Conservation (phyloP, 2,113 vertebrate species). For the Pteropus alecto region DNA sequence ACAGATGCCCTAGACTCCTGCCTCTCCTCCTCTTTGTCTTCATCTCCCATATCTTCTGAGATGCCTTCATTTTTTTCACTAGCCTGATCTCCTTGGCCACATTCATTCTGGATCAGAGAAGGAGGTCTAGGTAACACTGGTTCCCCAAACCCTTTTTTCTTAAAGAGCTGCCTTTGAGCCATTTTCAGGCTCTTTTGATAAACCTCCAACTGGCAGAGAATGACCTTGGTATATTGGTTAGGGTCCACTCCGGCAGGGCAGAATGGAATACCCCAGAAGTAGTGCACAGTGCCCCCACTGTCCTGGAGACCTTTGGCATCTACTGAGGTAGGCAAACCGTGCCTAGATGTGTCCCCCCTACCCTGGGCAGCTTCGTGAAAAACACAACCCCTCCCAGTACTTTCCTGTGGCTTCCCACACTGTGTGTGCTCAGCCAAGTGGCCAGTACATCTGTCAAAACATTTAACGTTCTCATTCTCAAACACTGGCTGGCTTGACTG, state of each 20-base stretch:
- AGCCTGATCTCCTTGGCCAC: slow-evolving; percentile 73
- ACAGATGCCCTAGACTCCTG: slow-evolving; percentile 75
- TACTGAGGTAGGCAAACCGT: background rate
- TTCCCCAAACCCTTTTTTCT: slow-evolving; percentile 91
- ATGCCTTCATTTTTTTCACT: slow-evolving; percentile 76
- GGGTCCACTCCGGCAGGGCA: slow-evolving; percentile 93
- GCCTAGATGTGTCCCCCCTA: slow-evolving; percentile 28
- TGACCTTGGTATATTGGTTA: slow-evolving; percentile 93
- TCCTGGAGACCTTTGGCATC: slow-evolving; percentile 71
- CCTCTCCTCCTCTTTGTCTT: slow-evolving; percentile 78
- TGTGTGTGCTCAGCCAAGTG: slow-evolving; percentile 68
- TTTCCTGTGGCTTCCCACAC: slow-evolving; percentile 63
- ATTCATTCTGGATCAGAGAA: slow-evolving; percentile 76
- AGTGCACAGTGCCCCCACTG: slow-evolving; percentile 83
- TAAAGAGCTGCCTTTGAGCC: slow-evolving; percentile 90
- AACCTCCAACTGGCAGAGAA: slow-evolving; percentile 95
- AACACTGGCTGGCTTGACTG: slow-evolving; percentile 69
- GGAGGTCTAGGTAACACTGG: slow-evolving; percentile 85
- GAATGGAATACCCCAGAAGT: slow-evolving; percentile 98
- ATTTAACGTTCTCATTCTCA: slow-evolving; percentile 57
- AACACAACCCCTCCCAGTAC: slow-evolving; percentile 41
- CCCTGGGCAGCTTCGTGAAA: slow-evolving; percentile 63
- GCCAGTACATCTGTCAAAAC: slow-evolving; percentile 68
- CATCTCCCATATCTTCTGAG: slow-evolving; percentile 80
- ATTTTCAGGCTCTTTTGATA: slow-evolving; percentile 94